A percentile compares a stretch with the other conserved stretches of the same genome.
Evolutionary conservation across 1,140 invertebrate genomes (phyloP).

Genomic region (Bombus fervidus): DNA sequence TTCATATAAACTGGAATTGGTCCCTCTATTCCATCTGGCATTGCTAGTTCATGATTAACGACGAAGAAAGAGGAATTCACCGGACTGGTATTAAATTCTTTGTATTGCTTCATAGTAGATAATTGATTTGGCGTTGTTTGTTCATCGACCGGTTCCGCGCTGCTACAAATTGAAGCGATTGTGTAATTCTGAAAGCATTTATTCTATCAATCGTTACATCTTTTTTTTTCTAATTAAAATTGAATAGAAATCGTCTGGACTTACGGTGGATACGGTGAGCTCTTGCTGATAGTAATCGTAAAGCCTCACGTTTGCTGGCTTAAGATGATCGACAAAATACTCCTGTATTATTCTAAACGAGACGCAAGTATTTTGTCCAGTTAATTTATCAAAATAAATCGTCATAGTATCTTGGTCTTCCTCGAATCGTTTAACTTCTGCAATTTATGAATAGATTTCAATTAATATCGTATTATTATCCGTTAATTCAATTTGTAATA

Average conservation of each 20-base stretch:
- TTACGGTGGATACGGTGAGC: slow-evolving; percentile 75
- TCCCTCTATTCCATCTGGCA: slow-evolving; percentile 84
- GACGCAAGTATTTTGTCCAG: slow-evolving; percentile 80
- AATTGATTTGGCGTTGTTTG: slow-evolving; percentile 62
- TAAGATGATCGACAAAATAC: slow-evolving; percentile 80
- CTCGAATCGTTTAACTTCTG: slow-evolving; percentile 84
- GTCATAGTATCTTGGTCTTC: slow-evolving; percentile 79
- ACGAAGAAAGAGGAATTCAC: slow-evolving; percentile 77
- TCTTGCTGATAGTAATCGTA: slow-evolving; percentile 89
- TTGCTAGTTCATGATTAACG: slow-evolving; percentile 83
- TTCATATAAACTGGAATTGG: slow-evolving; percentile 82
- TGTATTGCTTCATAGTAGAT: slow-evolving; percentile 45
- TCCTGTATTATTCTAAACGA: slow-evolving; percentile 81
- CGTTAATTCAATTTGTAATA: not conserved
- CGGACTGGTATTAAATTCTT: not conserved
- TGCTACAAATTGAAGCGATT: slow-evolving; percentile 73
- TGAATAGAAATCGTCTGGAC: not conserved
- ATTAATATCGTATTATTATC: not conserved
- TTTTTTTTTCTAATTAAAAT: not conserved
- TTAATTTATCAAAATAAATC: slow-evolving; percentile 82
- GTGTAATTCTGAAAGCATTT: slow-evolving; percentile 71
- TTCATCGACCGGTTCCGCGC: slow-evolving; percentile 66
- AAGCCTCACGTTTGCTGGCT: slow-evolving; percentile 85
- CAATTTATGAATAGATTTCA: slow-evolving; percentile 10
- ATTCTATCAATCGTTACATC: not conserved